These are phyloP conservation scores for Drosophila tristis DNA, from an alignment of 1,140 invertebrate genomes.

Conservation along the genomic window DNA sequence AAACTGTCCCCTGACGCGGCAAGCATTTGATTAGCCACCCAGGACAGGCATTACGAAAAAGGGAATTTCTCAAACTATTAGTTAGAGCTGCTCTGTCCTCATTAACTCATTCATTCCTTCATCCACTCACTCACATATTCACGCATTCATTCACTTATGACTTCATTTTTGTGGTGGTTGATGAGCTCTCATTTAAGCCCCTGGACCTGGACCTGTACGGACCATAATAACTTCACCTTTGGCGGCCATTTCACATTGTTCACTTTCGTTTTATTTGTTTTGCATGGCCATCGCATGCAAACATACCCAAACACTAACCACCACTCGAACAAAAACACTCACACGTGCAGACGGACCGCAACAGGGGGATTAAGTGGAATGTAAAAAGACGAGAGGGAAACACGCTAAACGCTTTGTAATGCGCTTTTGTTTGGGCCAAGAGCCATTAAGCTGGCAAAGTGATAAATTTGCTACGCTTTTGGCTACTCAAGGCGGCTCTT, in stretches of 20 bases:
- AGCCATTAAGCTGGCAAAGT: constrained; percentile 79
- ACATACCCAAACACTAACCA: not conserved
- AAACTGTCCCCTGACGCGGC: no score
- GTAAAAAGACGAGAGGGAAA: constrained; percentile 18
- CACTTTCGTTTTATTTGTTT: constrained; percentile 16
- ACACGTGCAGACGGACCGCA: constrained; percentile 46
- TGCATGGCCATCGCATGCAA: constrained; percentile 8
- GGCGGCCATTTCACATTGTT: constrained; percentile 23
- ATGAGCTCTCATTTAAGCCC: constrained; percentile 57
- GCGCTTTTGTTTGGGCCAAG: constrained; percentile 75
- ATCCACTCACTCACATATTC: not conserved
- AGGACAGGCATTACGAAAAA: no score
- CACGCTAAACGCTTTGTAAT: constrained; percentile 78
- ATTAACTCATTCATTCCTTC: constrained; percentile 1
- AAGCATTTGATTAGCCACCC: no score
- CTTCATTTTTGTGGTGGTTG: constrained; percentile 53
- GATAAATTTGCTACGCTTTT: constrained; percentile 66
- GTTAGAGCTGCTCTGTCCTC: no score
- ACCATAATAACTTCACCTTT: constrained; percentile 10
- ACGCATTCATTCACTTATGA: constrained; percentile 34
- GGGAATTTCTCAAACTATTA: no score
- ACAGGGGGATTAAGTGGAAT: constrained; percentile 48
- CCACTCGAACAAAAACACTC: constrained; percentile 21
- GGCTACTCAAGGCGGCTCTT: constrained; percentile 36
- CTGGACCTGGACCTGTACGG: not conserved